Evolutionary conservation across 2,888 invertebrate species (phyloP).

Genomic region (Aphodius granarius): DNA sequence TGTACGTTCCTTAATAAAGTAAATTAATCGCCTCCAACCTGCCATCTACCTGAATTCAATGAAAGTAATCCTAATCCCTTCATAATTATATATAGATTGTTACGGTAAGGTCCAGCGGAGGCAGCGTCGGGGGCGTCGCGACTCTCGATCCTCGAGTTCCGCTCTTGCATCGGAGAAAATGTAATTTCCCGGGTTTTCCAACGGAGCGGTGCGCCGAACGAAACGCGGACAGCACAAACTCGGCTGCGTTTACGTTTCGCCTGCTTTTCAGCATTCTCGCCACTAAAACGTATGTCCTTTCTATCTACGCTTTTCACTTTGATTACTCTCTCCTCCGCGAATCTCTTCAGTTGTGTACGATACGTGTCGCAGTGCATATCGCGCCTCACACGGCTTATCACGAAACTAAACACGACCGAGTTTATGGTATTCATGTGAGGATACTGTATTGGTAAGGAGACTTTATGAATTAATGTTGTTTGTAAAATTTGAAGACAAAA

Average conservation of each 20-base stretch:
- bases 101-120: background rate
- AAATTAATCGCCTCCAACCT: background rate
- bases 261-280: background rate
- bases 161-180: conserved; percentile 38
- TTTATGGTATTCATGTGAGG: background rate
- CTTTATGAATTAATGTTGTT: background rate
- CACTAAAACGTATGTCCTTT: background rate
- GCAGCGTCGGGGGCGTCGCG: background rate
- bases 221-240: conserved; percentile 10
- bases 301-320: background rate
- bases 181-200: conserved; percentile 43
- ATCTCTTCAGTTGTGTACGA: background rate
- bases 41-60: background rate
- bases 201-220: conserved; percentile 24
- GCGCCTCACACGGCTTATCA: background rate
- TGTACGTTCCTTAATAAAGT: background rate
- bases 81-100: background rate
- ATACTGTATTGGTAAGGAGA: background rate
- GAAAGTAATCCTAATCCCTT: background rate
- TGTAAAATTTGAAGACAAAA: background rate
- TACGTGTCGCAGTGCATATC: background rate
- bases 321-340: background rate
- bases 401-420: background rate
- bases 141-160: conserved; percentile 10
- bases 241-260: background rate